Conservation (phyloP, 2,113 vertebrate species). For the Nibea coibor region DNA sequence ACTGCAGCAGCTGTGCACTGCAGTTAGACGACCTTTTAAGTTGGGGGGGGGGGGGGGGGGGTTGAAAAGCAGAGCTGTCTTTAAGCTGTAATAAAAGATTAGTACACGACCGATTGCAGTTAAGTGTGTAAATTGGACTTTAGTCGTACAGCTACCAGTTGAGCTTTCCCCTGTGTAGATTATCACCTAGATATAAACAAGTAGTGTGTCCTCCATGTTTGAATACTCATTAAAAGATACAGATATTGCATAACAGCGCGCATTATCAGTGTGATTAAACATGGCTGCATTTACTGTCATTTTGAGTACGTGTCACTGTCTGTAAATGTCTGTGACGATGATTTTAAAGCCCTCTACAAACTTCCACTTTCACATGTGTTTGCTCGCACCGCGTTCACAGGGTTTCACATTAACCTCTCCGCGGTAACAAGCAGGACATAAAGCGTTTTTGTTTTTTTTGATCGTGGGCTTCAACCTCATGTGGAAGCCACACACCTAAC, state of each 20-base stretch:
- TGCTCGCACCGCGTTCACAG: background rate
- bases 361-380: constrained; percentile 2
- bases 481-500: background rate
- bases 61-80: background rate
- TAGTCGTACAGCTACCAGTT: constrained; percentile 24
- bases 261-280: background rate
- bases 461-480: background rate
- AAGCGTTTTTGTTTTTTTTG: background rate
- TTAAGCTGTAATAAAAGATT: constrained; percentile 5
- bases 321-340: background rate
- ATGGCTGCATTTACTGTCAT: background rate
- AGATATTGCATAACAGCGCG: background rate
- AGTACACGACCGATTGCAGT: background rate
- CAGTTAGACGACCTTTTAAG: background rate
- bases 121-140: constrained; percentile 54
- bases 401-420: background rate
- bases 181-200: background rate
- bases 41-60: too few species aligned
- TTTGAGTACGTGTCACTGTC: background rate
- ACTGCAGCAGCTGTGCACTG: background rate
- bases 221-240: background rate
- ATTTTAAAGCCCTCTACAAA: constrained; percentile 4
- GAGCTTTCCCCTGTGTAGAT: background rate
- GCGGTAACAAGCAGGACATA: background rate
- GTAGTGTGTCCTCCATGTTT: background rate